Evolutionary conservation across 1,140 invertebrate species (phyloP).

Genomic region (Cotesia chilonis): DNA sequence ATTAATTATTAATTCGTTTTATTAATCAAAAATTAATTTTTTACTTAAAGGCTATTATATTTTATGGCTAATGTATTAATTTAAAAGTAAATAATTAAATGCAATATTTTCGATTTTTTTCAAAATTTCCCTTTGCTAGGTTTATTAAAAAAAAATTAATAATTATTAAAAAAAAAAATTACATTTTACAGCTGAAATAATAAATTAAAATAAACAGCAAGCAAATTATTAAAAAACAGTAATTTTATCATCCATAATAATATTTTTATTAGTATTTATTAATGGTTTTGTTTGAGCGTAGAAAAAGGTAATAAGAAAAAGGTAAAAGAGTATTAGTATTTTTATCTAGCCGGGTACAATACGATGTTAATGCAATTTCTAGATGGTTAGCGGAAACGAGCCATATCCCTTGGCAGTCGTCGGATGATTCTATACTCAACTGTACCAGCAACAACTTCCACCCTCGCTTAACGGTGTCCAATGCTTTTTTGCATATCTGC

Average conservation of each 20-base stretch:
- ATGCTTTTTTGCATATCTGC: slow-evolving; percentile 25
- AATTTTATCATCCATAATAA: not conserved
- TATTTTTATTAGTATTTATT: not conserved
- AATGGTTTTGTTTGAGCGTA: not conserved
- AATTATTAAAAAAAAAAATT: too few relatives aligned
- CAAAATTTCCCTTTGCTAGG: too few relatives aligned
- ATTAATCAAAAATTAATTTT: too few relatives aligned
- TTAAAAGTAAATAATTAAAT: too few relatives aligned
- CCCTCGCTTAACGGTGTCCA: not conserved
- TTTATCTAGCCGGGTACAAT: slow-evolving; percentile 14
- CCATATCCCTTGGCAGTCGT: slow-evolving; percentile 28
- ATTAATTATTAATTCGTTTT: too few relatives aligned
- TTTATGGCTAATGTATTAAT: too few relatives aligned
- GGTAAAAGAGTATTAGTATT: slow-evolving; percentile 13
- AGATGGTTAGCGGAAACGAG: slow-evolving; percentile 31
- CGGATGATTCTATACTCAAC: slow-evolving; percentile 4
- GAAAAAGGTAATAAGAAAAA: not conserved
- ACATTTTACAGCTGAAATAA: too few relatives aligned
- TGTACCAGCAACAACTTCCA: slow-evolving; percentile 4
- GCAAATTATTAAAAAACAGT: too few relatives aligned
- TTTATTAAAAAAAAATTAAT: too few relatives aligned
- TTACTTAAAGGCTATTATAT: too few relatives aligned
- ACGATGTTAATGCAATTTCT: slow-evolving; percentile 30
- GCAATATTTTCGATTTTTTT: too few relatives aligned
- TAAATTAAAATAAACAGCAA: too few relatives aligned